Conservation (phyloP, 2,113 vertebrate genomes). For the Onychorhynchus coronatus region DNA sequence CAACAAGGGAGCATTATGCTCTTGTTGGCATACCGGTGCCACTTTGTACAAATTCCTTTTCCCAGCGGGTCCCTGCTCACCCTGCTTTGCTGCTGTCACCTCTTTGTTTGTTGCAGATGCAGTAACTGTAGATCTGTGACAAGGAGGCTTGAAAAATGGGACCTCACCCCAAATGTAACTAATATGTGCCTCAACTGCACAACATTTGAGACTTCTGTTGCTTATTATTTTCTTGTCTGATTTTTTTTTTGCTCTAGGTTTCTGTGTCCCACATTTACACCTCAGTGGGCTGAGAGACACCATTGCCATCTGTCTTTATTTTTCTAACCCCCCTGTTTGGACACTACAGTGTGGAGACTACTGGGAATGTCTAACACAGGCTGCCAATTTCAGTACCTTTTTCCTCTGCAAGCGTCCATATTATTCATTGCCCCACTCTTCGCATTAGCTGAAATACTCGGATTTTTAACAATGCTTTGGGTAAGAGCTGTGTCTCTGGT, state of each 20-base stretch:
- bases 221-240: background rate
- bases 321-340: slow-evolving; percentile 61
- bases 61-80: background rate
- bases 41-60: background rate
- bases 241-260: background rate
- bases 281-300: slow-evolving; percentile 45
- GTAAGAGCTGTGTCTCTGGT: background rate
- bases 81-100: background rate
- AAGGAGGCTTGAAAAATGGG: background rate
- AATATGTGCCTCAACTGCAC: background rate
- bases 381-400: slow-evolving; percentile 56
- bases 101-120: background rate
- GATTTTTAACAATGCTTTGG: background rate
- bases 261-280: slow-evolving; percentile 39
- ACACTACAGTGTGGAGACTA: background rate
- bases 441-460: background rate
- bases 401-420: slow-evolving; percentile 2
- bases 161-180: background rate
- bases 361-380: background rate
- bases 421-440: slow-evolving; percentile 6
- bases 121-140: background rate
- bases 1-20: background rate
- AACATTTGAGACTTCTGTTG: background rate
- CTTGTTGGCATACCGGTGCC: background rate
- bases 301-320: slow-evolving; percentile 73